Percentiles rank a stretch among this genome's conserved stretches.
Evolutionary conservation across 2,888 invertebrate genomes (phyloP).

Genomic region (Rhagophthalmus giganteus): DNA sequence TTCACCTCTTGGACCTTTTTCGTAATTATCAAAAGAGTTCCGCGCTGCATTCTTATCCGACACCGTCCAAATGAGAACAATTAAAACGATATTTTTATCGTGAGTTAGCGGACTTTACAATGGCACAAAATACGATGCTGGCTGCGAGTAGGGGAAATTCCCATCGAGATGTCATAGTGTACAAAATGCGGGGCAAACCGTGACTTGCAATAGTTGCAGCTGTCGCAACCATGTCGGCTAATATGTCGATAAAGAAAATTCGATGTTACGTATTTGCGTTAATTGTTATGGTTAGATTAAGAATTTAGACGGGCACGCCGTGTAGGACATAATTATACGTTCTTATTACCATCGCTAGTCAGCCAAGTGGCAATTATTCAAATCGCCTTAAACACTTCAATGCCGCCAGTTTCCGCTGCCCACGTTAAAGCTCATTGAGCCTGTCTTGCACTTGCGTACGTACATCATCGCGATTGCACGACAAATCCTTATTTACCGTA

Average conservation of each 20-base stretch:
- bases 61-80: slow-evolving; percentile 41
- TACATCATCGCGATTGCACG: neutral
- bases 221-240: no score
- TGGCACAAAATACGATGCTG: slow-evolving; percentile 48
- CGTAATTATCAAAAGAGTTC: slow-evolving; percentile 20
- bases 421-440: slow-evolving; percentile 30
- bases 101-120: slow-evolving; percentile 42
- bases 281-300: neutral
- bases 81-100: slow-evolving; percentile 51
- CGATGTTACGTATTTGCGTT: neutral
- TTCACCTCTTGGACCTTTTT: neutral
- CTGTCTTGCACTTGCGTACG: slow-evolving; percentile 8
- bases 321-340: slow-evolving; percentile 6
- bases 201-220: slow-evolving; percentile 38
- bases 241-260: no score
- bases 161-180: slow-evolving; percentile 32
- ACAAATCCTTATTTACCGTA: neutral
- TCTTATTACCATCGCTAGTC: slow-evolving; percentile 17
- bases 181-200: slow-evolving; percentile 29
- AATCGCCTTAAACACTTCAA: slow-evolving; percentile 36
- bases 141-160: slow-evolving; percentile 39
- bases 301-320: neutral
- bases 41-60: slow-evolving; percentile 18
- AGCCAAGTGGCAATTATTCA: slow-evolving; percentile 39
- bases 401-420: slow-evolving; percentile 38